Evolutionary conservation across 2,888 invertebrate species (phyloP), one percentile per base, ranked within the genome.

Genomic region (Eubasilissa splendida): DNA sequence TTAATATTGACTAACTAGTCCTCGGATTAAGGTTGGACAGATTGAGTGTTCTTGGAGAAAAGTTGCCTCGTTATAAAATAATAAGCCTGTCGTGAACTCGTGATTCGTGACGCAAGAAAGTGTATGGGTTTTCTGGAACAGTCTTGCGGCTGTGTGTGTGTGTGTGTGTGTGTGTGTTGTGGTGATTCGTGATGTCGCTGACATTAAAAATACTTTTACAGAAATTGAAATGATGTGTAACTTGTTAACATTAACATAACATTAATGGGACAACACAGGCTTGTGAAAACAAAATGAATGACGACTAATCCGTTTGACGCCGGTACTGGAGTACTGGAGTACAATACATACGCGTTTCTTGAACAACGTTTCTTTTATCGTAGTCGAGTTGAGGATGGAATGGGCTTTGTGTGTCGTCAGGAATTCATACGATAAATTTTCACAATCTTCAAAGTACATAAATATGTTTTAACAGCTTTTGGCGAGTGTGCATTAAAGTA

Each of bases 31-130:
- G 56, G 54, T 42, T 56, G 71, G 33, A 31, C 71, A 22, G 12
- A 58, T 8, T 33, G 53, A 8, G 68, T 50, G 58, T 73, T 73
- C 71, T 58, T 31, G 56, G 58, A 73, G 56, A 58, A 14, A 11
- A 5, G 58, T 58, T 58, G 71, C 56, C 33, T 73, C 33, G 56
- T 56, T 53, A 53, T 12, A 53, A 53, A 56, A 73, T 56, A 56
- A 56, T 73, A 22, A 66, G n/a, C 58, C 56, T 42, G 42, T 42
- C 42, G 42, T 42, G 42, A 42, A 42, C 50, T 75, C 68, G 22
- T 76, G 60, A n/a, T 11, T 70, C 68, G 68, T 65, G 65, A 80
- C 53, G 66, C 76, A 73, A 53, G 75, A 75, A 58, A 80, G 75
- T 60, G 59, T 60, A 75, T n/a, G 11, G 50, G 14, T 42, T 54